Percentiles rank a stretch among this genome's conserved stretches.
Evolutionary conservation across 92 coral and sea anemone species (phyloP).

Genomic region (Porites lobata): DNA sequence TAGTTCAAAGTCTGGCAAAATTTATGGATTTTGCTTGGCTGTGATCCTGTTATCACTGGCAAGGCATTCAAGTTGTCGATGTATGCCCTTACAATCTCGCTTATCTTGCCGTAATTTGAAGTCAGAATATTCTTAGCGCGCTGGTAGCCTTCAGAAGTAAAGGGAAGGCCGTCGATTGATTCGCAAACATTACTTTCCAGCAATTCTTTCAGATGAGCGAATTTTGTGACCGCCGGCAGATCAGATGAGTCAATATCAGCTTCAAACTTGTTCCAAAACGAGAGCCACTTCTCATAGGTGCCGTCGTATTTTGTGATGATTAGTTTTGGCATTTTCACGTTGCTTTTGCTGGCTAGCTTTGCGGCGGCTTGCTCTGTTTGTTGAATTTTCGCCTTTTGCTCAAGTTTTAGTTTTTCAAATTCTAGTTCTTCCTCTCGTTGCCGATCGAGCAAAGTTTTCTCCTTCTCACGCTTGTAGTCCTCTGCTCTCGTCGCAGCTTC

Average conservation of each 20-base stretch:
- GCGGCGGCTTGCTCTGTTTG: slow-evolving; percentile 14
- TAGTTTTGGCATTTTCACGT: slow-evolving; percentile 50
- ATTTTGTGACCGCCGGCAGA: slow-evolving; percentile 40
- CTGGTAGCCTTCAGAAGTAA: slow-evolving; percentile 59
- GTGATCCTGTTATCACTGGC: slow-evolving; percentile 3
- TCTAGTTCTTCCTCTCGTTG: slow-evolving; percentile 34
- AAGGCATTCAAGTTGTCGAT: slow-evolving; percentile 4
- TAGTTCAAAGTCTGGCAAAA: slow-evolving; percentile 34
- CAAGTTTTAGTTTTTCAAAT: no score
- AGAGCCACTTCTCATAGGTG: slow-evolving; percentile 37
- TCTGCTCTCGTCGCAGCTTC: no score
- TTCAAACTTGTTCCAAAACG: slow-evolving; percentile 36
- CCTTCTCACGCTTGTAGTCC: not conserved
- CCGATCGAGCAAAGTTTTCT: slow-evolving; percentile 14
- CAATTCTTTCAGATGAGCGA: slow-evolving; percentile 58
- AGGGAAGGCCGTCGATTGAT: slow-evolving; percentile 61
- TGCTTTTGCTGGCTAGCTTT: slow-evolving; percentile 12
- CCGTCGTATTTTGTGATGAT: slow-evolving; percentile 50
- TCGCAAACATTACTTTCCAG: slow-evolving; percentile 37
- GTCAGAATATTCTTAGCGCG: slow-evolving; percentile 58
- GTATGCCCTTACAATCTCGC: slow-evolving; percentile 47
- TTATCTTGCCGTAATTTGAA: slow-evolving; percentile 1
- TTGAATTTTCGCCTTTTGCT: not conserved
- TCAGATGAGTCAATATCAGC: slow-evolving; percentile 49
- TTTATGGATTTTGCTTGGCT: no score